phyloP scores from a whole-genome alignment of 1,140 invertebrate genomes.

The Drosophila parvula region DNA sequence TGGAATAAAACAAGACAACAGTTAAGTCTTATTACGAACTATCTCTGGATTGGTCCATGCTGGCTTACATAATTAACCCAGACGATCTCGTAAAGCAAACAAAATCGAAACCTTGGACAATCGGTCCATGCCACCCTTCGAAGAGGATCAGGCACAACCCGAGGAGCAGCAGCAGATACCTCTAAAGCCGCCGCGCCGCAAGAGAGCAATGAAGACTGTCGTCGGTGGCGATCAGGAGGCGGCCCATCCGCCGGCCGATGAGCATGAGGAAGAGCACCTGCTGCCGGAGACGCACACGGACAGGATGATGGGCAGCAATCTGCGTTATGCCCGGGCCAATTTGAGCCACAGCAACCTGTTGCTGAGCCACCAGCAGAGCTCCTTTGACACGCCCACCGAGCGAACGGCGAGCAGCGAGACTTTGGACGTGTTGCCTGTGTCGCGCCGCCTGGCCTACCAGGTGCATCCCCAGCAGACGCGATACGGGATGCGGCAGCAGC shows the following conservation, averaged over 20 bases:
- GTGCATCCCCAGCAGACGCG: slow-evolving; percentile 24
- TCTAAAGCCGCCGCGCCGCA: slow-evolving; percentile 60
- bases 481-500: slow-evolving; percentile 15
- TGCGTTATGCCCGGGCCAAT: slow-evolving; percentile 75
- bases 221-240: slow-evolving; percentile 9
- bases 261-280: slow-evolving; percentile 44
- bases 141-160: slow-evolving; percentile 19
- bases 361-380: slow-evolving; percentile 69
- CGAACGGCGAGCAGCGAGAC: slow-evolving; percentile 76
- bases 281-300: slow-evolving; percentile 20
- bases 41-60: not conserved
- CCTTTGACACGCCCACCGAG: slow-evolving; percentile 69
- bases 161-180: slow-evolving; percentile 39
- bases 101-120: slow-evolving; percentile 3
- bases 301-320: slow-evolving; percentile 40
- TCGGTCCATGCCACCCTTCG: slow-evolving; percentile 63
- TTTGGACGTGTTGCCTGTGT: slow-evolving; percentile 45
- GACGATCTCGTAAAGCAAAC: not conserved
- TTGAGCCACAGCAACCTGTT: slow-evolving; percentile 78
- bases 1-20: not conserved
- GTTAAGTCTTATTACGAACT: not conserved
- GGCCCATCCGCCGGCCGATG: slow-evolving; percentile 25
- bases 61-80: not conserved
- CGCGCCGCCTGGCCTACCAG: slow-evolving; percentile 29
- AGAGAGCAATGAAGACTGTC: slow-evolving; percentile 17